Evolutionary conservation across 2,888 invertebrate species (phyloP).

Genomic region (Morinoia aosen): DNA sequence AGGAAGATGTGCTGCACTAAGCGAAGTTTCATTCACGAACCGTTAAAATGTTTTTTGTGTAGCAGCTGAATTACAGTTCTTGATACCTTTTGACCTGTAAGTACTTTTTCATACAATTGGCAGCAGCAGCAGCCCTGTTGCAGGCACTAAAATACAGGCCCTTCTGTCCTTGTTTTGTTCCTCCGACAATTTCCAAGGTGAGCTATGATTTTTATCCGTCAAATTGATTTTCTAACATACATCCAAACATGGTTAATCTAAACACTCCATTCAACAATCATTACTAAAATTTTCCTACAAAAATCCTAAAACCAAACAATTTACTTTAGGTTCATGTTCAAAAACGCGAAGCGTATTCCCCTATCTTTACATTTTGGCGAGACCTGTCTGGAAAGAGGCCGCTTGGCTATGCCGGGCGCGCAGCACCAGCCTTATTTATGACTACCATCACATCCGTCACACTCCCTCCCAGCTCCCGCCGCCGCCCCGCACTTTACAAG

Average conservation of each 20-base stretch:
- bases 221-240: not conserved
- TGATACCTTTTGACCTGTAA: no score
- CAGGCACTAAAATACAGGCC: no score
- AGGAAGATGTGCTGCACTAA: no score
- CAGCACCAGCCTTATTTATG: not conserved
- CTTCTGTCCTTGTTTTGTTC: no score
- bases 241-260: not conserved
- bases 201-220: not conserved
- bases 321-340: not conserved
- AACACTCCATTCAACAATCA: not conserved
- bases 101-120: no score
- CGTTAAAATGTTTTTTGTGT: no score
- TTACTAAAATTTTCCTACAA: not conserved
- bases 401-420: not conserved
- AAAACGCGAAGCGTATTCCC: not conserved
- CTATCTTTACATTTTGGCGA: not conserved
- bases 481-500: constrained; percentile 7
- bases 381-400: not conserved
- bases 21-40: no score
- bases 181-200: no score
- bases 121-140: no score
- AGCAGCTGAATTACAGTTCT: no score
- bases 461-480: not conserved
- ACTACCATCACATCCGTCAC: not conserved
- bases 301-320: not conserved